These are phyloP conservation scores for Apolygus lucorum DNA, from an alignment of 1,140 invertebrate species.

Conservation along the genomic window DNA sequence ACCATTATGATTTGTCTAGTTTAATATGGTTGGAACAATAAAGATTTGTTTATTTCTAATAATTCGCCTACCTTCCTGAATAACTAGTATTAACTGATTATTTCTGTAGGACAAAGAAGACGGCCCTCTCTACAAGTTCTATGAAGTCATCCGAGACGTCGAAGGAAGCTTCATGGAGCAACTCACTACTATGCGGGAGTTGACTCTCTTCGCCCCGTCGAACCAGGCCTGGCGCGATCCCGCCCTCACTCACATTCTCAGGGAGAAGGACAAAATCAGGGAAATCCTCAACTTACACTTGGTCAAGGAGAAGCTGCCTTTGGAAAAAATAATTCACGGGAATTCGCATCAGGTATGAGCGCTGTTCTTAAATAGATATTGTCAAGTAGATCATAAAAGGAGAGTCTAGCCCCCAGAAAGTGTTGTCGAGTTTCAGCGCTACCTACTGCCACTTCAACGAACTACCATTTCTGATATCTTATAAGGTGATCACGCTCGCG, in stretches of 20 bases:
- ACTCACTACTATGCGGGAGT: conserved; percentile 56
- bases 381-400: too few species aligned
- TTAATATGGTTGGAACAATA: too few species aligned
- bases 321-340: conserved; percentile 63
- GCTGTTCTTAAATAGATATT: too few species aligned
- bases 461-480: too few species aligned
- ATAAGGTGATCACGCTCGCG: too few species aligned
- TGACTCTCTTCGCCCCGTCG: conserved; percentile 81
- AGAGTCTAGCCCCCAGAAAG: too few species aligned
- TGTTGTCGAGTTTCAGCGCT: too few species aligned
- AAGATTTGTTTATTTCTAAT: too few species aligned
- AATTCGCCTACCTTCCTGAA: too few species aligned
- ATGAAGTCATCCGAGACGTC: conserved; percentile 63
- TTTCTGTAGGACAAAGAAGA: conserved; percentile 59
- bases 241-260: conserved; percentile 58
- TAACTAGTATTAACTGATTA: conserved; percentile 12
- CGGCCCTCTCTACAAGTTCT: conserved; percentile 71
- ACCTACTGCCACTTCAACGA: too few species aligned
- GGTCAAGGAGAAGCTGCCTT: conserved; percentile 61
- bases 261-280: conserved; percentile 45
- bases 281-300: conserved; percentile 72
- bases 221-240: conserved; percentile 70
- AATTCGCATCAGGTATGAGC: conserved; percentile 55
- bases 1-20: too few species aligned
- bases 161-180: conserved; percentile 63